Evolutionary conservation across 2,797 vertebrate genomes (phyloP).

Genomic region (Heterohyrax brucei): DNA sequence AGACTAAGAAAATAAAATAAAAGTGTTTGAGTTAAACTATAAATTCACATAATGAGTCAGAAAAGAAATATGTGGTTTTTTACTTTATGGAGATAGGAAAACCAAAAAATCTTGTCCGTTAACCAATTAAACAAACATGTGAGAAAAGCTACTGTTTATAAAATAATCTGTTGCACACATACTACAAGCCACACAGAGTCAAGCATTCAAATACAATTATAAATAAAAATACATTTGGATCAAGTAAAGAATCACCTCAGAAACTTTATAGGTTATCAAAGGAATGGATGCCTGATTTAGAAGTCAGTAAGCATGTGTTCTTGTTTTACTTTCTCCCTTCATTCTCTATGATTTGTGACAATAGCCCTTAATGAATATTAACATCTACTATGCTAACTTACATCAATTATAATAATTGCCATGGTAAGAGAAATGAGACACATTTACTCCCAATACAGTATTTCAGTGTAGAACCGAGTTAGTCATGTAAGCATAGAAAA

Average conservation of each 20-base stretch:
- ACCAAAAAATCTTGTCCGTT: background rate
- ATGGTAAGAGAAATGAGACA: background rate
- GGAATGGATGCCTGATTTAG: background rate
- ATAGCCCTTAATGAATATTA: background rate
- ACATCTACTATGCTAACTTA: background rate
- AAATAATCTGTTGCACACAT: background rate
- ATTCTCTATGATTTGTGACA: background rate
- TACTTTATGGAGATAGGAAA: background rate
- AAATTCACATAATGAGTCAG: background rate
- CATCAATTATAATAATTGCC: background rate
- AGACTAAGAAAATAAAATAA: background rate
- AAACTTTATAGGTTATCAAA: slow-evolving; percentile 13
- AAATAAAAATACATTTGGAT: background rate
- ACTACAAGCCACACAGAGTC: background rate
- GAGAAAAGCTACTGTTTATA: background rate
- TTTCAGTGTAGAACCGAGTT: background rate
- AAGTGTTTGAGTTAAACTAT: background rate
- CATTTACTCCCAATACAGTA: background rate
- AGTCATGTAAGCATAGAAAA: background rate
- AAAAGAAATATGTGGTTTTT: background rate
- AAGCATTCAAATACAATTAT: background rate
- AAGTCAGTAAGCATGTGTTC: background rate
- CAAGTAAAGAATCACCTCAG: slow-evolving; percentile 52
- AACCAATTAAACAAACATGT: background rate
- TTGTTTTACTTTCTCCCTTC: slow-evolving; percentile 10